These are phyloP conservation scores for Tetramorium simillimum DNA, from an alignment of 1,140 invertebrate genomes.

Conservation along the genomic window DNA sequence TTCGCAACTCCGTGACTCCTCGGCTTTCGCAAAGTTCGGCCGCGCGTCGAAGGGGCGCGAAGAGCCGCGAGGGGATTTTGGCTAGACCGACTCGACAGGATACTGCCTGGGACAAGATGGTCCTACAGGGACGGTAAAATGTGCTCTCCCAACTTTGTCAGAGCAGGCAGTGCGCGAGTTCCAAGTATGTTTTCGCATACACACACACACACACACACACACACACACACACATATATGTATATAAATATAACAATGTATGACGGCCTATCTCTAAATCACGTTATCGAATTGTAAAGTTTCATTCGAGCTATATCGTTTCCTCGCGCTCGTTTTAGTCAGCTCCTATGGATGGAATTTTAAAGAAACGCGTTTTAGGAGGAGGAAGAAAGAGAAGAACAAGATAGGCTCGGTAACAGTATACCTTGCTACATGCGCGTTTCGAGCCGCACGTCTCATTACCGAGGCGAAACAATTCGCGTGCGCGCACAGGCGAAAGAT, in stretches of 20 bases:
- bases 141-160: constrained; percentile 22
- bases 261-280: not conserved
- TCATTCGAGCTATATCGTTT: not conserved
- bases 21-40: constrained; percentile 71
- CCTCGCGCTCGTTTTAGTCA: not conserved
- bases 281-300: not conserved
- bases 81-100: constrained; percentile 15
- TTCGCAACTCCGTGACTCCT: constrained; percentile 73
- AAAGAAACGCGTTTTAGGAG: not conserved
- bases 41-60: not conserved
- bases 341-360: not conserved
- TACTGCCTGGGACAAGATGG: constrained; percentile 24
- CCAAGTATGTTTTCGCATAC: constrained; percentile 3
- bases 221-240: no score
- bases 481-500: constrained; percentile 26
- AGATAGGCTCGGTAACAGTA: not conserved
- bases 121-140: constrained; percentile 49
- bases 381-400: not conserved
- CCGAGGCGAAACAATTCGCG: constrained; percentile 34
- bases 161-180: not conserved
- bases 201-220: no score
- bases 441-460: constrained; percentile 42
- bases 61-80: not conserved
- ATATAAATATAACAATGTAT: not conserved
- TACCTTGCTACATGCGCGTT: not conserved